Conservation (phyloP, 2,797 vertebrate species). For the Falco naumanni region DNA sequence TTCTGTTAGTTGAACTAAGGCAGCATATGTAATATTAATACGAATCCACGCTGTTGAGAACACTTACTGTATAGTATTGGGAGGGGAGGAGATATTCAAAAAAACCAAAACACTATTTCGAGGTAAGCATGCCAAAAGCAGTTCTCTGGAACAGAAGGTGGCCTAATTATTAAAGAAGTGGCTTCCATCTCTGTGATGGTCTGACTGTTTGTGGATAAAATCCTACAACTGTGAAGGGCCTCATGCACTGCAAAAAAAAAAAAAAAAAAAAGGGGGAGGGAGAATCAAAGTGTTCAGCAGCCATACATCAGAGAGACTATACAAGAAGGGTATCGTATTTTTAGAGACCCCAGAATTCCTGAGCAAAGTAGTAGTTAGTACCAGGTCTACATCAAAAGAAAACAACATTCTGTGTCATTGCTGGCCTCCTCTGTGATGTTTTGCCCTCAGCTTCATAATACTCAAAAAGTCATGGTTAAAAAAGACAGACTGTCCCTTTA, state of each 20-base stretch:
- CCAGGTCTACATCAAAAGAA: constrained; percentile 77
- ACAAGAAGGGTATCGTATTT: constrained; percentile 58
- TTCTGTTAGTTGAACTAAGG: neutral
- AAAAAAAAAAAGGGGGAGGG: neutral
- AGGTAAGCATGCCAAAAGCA: constrained; percentile 44
- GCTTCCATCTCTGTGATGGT: constrained; percentile 64
- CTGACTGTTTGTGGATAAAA: constrained; percentile 74
- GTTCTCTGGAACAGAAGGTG: constrained; percentile 67
- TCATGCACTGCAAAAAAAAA: constrained; percentile 29
- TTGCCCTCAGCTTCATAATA: constrained; percentile 67
- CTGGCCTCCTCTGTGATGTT: constrained; percentile 72
- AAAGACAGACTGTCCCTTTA: constrained; percentile 77
- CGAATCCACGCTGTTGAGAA: neutral
- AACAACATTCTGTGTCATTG: constrained; percentile 47
- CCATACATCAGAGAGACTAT: constrained; percentile 70
- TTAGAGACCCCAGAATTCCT: constrained; percentile 70
- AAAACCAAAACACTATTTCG: constrained; percentile 13
- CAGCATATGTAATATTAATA: neutral
- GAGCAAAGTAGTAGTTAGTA: constrained; percentile 73
- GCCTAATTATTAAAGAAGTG: constrained; percentile 72
- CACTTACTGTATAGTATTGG: neutral
- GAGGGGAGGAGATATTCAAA: constrained; percentile 4
- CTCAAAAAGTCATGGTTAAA: constrained; percentile 68
- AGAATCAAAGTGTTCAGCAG: constrained; percentile 60
- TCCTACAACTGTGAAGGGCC: constrained; percentile 70